Evolutionary conservation across 2,888 invertebrate genomes (phyloP).

Genomic region (Blastobasis lacticolella): DNA sequence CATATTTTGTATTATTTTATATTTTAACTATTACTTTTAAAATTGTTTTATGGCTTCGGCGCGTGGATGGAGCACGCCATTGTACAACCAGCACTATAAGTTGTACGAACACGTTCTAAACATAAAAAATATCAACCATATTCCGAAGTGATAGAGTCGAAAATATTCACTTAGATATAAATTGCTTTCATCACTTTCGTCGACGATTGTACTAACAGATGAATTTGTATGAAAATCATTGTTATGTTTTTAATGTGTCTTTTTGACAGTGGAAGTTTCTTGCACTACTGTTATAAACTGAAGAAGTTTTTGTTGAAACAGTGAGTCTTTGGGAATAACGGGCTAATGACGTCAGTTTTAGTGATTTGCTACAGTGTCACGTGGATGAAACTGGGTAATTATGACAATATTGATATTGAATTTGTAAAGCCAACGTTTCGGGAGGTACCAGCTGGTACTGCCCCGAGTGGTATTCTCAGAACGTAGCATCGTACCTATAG

Average conservation of each 20-base stretch:
- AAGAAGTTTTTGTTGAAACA: too few relatives aligned
- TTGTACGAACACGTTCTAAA: neutral
- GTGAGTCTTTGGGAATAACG: too few relatives aligned
- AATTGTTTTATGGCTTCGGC: conserved; percentile 18
- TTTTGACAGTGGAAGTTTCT: conserved; percentile 7
- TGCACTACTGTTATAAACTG: conserved; percentile 15
- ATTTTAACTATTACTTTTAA: conserved; percentile 37
- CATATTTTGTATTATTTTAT: conserved; percentile 38
- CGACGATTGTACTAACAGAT: conserved; percentile 11
- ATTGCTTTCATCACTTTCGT: neutral
- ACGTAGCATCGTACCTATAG: too few relatives aligned
- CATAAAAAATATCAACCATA: neutral
- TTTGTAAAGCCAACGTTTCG: too few relatives aligned
- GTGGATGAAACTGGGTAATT: too few relatives aligned
- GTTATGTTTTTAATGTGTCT: conserved; percentile 13
- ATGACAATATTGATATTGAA: too few relatives aligned
- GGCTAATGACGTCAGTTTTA: too few relatives aligned
- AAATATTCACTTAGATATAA: too few relatives aligned
- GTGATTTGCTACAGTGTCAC: too few relatives aligned
- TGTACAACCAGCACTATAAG: conserved; percentile 1
- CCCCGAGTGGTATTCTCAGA: too few relatives aligned
- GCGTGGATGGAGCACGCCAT: conserved; percentile 13
- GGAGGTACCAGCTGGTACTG: too few relatives aligned
- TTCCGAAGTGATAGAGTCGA: neutral
- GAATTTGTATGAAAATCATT: conserved; percentile 24